Evolutionary conservation across 2,888 invertebrate genomes (phyloP).

Genomic region (Archips xylosteana): DNA sequence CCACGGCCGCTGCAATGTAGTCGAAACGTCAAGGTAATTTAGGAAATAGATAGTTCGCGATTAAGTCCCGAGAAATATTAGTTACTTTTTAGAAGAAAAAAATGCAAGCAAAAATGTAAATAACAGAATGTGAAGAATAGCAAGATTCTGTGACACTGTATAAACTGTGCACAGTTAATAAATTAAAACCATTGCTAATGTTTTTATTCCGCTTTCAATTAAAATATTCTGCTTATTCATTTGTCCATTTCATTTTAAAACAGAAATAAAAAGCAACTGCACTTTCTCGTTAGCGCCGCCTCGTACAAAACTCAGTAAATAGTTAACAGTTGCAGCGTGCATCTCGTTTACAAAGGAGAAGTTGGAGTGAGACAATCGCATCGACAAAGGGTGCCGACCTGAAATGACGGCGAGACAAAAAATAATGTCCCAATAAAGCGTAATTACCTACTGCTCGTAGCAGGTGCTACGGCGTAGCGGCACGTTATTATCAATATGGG

Average conservation of each 20-base stretch:
- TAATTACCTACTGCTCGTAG: slow-evolving; percentile 45
- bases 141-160: no score
- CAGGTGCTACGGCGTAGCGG: slow-evolving; percentile 54
- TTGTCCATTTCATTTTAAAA: slow-evolving; percentile 1
- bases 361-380: neutral
- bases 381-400: neutral
- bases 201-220: neutral
- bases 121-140: no score
- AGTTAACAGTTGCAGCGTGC: neutral
- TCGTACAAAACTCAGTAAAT: neutral
- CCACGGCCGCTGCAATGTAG: no score
- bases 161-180: no score
- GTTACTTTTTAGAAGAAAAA: no score
- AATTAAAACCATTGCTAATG: no score
- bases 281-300: neutral
- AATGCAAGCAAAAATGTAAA: no score
- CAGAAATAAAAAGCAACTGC: neutral
- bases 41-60: no score
- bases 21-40: no score
- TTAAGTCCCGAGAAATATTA: no score
- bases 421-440: slow-evolving; percentile 12
- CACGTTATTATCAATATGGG: slow-evolving; percentile 54
- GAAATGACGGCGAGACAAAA: slow-evolving; percentile 1
- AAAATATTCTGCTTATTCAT: neutral
- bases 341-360: neutral